Evolutionary conservation across 2,888 invertebrate species (phyloP).

Genomic region (Rhingia rostrata): DNA sequence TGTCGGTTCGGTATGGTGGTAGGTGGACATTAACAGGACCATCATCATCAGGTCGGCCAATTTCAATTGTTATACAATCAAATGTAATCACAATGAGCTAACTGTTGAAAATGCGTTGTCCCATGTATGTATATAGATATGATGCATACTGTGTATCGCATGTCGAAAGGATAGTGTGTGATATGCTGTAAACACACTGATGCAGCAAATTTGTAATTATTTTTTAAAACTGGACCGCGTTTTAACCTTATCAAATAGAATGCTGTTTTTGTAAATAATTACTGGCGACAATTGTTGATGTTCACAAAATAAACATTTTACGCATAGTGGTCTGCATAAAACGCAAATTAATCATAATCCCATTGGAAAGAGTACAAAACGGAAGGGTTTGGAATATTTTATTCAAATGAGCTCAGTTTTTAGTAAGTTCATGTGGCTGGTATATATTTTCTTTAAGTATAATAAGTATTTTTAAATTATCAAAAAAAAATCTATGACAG

Average conservation of each 20-base stretch:
- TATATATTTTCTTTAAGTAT: background rate
- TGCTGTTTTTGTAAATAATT: slow-evolving; percentile 61
- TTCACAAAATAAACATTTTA: slow-evolving; percentile 49
- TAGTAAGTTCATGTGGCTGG: background rate
- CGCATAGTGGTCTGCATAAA: slow-evolving; percentile 23
- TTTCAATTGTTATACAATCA: slow-evolving; percentile 64
- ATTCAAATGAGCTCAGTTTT: slow-evolving; percentile 10
- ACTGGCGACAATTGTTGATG: slow-evolving; percentile 49
- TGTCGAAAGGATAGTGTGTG: background rate
- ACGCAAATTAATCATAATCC: slow-evolving; percentile 5
- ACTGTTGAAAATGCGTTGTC: slow-evolving; percentile 51
- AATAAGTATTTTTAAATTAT: background rate
- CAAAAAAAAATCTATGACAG: background rate
- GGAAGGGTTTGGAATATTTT: background rate
- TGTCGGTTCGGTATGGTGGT: background rate
- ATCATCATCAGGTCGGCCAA: slow-evolving; percentile 35
- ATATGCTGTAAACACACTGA: background rate
- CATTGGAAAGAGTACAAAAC: background rate
- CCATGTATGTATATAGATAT: background rate
- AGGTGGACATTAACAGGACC: slow-evolving; percentile 32
- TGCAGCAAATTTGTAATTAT: slow-evolving; percentile 37
- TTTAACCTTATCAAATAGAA: slow-evolving; percentile 50
- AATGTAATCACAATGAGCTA: slow-evolving; percentile 58
- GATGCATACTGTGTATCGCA: background rate
- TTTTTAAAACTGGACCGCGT: slow-evolving; percentile 27